Base-by-base conservation (phyloP, 2,797 vertebrate species). In the Buceros bicornis region DNA sequence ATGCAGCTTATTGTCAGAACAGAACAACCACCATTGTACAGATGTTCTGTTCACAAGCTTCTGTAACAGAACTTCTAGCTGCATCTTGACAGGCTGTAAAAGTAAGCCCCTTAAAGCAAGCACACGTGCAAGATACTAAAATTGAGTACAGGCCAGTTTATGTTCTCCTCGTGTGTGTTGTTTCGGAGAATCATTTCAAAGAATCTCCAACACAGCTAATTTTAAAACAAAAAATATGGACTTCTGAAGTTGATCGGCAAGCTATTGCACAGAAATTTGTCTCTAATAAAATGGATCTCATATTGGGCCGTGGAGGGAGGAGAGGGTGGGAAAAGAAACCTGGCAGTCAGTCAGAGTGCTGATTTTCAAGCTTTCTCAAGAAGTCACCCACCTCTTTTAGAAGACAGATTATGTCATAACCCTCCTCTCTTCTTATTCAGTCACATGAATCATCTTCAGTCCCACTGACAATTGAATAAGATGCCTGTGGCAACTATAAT, bases 281-380 rank as follows among this genome's bases (percentile, higher is more conserved):
- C 69, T 76, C 13, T 17, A 70, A 24, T 45, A 22, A 25, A 61
- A 58, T 0, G 20, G 61, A 28, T 69, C 79, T 74, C 43, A 25
- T 15, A 37, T 16, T 67, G 53, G 50, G 79, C 65, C 74, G 35
- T 19, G 37, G 64, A 71, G 37, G 0, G 0, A 16, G 72, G 50
- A 90, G 61, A 8, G 91, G 33, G 15, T 94, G 87, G 73, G 69
- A 83, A 66, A 76, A 93, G 47, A 89, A 87, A 65, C 16, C 69
- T 91, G 76, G 76, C 82, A 91, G 69, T 35, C 40, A 72, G 50
- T 33, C 5, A 22, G 43, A 29, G 43, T 42, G 70, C 58, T 62
- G 80, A 95, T 57, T 73, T 69, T 70, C 43, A 51, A 88, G 54
- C 17, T 87, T 96, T 93, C 90, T 88, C 85, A 92, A 19, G 54